A percentile compares a stretch with the other conserved stretches of the same genome.
Conservation (phyloP, 2,797 vertebrate species). For the Sus cebifrons region DNA sequence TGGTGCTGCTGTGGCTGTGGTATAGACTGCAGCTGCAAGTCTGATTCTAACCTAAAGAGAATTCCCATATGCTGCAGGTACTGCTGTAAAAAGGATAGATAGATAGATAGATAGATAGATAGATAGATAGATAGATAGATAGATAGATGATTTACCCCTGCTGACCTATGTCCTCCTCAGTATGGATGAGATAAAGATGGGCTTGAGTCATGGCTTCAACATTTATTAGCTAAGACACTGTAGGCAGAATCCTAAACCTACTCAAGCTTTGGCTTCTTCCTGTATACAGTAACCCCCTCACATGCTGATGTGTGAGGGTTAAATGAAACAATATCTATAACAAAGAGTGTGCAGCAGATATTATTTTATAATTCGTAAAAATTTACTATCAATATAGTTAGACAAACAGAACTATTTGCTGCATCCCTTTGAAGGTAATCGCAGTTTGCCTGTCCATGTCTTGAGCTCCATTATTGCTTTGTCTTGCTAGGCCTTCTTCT, state of each 20-base stretch:
- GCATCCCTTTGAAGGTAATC: neutral
- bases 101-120: too few relatives aligned
- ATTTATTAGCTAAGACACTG: neutral
- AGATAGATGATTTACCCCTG: neutral
- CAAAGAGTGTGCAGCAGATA: neutral
- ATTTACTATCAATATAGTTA: neutral
- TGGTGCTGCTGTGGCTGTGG: too few relatives aligned
- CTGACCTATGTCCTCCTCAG: neutral
- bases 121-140: too few relatives aligned
- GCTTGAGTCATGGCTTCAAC: neutral
- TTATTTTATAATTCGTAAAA: constrained; percentile 40
- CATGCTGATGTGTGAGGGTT: neutral
- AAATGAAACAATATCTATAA: neutral
- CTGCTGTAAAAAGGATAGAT: too few relatives aligned
- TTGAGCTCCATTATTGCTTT: neutral
- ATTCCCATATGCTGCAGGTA: too few relatives aligned
- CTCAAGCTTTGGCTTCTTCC: neutral
- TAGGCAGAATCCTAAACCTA: neutral
- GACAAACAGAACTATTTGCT: neutral
- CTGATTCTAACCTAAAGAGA: too few relatives aligned
- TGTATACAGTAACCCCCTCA: neutral
- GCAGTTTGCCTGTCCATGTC: neutral
- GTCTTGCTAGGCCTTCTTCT: neutral
- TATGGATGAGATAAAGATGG: neutral
- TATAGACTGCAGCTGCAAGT: too few relatives aligned